Evolutionary conservation across 2,888 invertebrate species (phyloP).

Genomic region (Parochlus steinenii): DNA sequence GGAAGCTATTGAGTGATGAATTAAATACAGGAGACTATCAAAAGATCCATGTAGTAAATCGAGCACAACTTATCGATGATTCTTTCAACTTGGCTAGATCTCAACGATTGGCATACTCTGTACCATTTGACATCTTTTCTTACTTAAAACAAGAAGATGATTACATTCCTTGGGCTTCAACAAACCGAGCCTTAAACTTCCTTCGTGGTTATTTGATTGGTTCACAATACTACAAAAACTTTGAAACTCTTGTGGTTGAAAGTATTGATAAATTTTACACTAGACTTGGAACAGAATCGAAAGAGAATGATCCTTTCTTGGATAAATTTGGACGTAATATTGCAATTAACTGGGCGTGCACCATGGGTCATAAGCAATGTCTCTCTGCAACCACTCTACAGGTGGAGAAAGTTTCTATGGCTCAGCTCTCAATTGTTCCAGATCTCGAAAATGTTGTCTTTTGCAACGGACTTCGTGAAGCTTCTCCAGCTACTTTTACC

Average conservation of each 20-base stretch:
- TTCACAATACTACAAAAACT: not conserved
- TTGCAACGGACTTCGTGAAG: not conserved
- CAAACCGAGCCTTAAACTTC: slow-evolving; percentile 25
- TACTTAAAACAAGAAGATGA: slow-evolving; percentile 45
- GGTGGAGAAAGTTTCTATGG: not conserved
- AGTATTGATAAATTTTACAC: slow-evolving; percentile 21
- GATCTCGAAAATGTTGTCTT: not conserved
- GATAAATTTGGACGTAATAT: slow-evolving; percentile 21
- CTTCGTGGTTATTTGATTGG: slow-evolving; percentile 17
- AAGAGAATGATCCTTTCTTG: slow-evolving; percentile 22
- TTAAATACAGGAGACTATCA: slow-evolving; percentile 16
- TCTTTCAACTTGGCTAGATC: slow-evolving; percentile 43
- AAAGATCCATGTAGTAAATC: slow-evolving; percentile 20
- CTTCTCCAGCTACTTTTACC: not conserved
- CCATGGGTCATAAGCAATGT: slow-evolving; percentile 18
- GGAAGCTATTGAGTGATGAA: slow-evolving; percentile 15
- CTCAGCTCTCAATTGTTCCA: not conserved
- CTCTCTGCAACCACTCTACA: not conserved
- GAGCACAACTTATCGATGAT: slow-evolving; percentile 64
- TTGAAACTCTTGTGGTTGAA: slow-evolving; percentile 2
- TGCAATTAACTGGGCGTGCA: slow-evolving; percentile 24
- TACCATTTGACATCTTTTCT: slow-evolving; percentile 34
- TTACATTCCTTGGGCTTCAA: slow-evolving; percentile 52
- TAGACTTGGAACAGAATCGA: slow-evolving; percentile 22
- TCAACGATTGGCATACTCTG: slow-evolving; percentile 33